phyloP scores from a whole-genome alignment of 37 sponge, comb jelly and placozoan genomes.

The Spongilla lacustris region DNA sequence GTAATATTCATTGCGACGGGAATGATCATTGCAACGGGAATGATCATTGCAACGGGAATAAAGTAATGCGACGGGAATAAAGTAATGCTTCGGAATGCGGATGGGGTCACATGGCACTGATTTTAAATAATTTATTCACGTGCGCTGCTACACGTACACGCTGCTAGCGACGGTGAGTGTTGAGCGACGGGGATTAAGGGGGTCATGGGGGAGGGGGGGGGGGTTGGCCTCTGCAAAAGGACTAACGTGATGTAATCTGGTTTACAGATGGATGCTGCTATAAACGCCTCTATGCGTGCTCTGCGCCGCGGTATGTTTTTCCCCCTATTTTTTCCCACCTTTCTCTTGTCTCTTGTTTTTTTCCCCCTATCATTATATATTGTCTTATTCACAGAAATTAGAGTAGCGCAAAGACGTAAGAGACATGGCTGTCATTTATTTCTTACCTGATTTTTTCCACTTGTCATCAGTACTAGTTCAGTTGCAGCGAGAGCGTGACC shows the following conservation, averaged over 20 bases:
- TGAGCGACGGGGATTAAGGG: not conserved
- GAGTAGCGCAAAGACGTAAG: not conserved
- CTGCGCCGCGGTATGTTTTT: constrained; percentile 1
- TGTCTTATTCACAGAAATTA: not conserved
- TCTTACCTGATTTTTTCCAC: not conserved
- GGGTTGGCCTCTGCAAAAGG: not conserved
- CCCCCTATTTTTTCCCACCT: not conserved
- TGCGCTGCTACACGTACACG: constrained; percentile 1
- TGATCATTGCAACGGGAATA: too few relatives aligned
- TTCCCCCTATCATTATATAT: not conserved
- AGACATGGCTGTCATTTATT: not conserved
- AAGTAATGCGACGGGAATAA: not conserved
- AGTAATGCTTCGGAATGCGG: not conserved
- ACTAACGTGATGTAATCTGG: not conserved
- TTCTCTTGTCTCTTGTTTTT: not conserved
- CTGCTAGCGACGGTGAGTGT: not conserved
- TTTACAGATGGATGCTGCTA: not conserved
- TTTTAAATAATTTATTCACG: constrained; percentile 1
- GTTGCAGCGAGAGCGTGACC: not conserved
- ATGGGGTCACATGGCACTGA: constrained; percentile 1
- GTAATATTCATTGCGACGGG: too few relatives aligned
- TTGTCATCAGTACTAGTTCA: not conserved
- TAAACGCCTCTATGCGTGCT: not conserved
- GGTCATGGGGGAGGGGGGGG: not conserved
- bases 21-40: too few relatives aligned